Evolutionary conservation across 2,888 invertebrate species (phyloP).

Genomic region (Macroteleia sp.): DNA sequence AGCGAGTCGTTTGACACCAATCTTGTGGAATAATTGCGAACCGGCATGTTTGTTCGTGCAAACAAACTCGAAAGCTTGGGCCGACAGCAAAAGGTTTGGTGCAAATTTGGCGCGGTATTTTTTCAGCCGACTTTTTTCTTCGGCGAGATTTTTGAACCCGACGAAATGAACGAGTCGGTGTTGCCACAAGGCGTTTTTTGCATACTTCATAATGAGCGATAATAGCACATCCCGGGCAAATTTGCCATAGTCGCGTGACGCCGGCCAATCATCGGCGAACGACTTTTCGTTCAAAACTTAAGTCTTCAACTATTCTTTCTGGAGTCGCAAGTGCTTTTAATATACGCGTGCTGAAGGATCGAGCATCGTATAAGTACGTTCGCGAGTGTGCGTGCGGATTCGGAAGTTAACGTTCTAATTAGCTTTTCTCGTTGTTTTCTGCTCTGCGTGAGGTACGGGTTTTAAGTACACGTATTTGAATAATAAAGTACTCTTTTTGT

Average conservation of each 20-base stretch:
- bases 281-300: slow-evolving; percentile 69
- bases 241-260: slow-evolving; percentile 76
- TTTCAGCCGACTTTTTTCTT: slow-evolving; percentile 12
- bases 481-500: slow-evolving; percentile 22
- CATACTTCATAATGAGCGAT: slow-evolving; percentile 68
- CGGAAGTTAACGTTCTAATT: slow-evolving; percentile 73
- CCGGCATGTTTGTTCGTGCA: neutral
- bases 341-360: slow-evolving; percentile 57
- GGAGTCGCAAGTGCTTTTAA: slow-evolving; percentile 51
- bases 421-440: slow-evolving; percentile 50
- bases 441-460: slow-evolving; percentile 47
- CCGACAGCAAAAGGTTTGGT: neutral
- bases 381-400: slow-evolving; percentile 64
- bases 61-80: neutral
- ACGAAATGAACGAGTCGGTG: slow-evolving; percentile 13
- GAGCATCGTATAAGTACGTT: slow-evolving; percentile 51
- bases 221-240: slow-evolving; percentile 64
- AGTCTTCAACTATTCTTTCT: slow-evolving; percentile 40
- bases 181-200: slow-evolving; percentile 61
- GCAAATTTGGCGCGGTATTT: slow-evolving; percentile 3
- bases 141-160: slow-evolving; percentile 22
- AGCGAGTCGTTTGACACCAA: slow-evolving; percentile 14
- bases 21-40: slow-evolving; percentile 9
- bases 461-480: slow-evolving; percentile 42
- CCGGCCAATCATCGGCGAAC: slow-evolving; percentile 75